phyloP scores from a whole-genome alignment of 2,797 vertebrate genomes.

The Cryptoblepharus egeriae region DNA sequence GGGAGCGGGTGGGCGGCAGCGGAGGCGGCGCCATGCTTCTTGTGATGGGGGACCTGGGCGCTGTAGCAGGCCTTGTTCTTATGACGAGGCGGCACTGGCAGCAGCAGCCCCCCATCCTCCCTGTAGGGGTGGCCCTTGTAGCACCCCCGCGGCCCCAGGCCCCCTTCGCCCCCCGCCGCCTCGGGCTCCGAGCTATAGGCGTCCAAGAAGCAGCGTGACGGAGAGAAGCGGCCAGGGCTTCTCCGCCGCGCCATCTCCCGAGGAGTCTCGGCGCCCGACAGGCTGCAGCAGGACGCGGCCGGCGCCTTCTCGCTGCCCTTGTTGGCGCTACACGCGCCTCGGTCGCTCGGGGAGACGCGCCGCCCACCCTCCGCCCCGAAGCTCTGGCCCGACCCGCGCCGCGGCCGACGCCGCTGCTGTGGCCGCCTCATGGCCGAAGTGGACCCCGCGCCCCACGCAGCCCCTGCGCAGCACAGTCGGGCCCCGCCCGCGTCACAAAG shows the following conservation, averaged over 20 bases:
- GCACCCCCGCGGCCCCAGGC: neutral
- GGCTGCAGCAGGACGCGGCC: constrained; percentile 4
- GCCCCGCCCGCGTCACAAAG: constrained; percentile 22
- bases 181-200: constrained; percentile 32
- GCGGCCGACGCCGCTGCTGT: constrained; percentile 33
- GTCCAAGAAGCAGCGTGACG: neutral
- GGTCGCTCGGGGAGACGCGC: constrained; percentile 14
- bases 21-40: neutral
- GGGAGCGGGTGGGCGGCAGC: neutral
- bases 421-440: constrained; percentile 34
- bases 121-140: neutral
- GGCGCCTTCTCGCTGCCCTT: neutral
- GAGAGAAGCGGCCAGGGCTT: constrained; percentile 3
- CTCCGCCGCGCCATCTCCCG: constrained; percentile 13
- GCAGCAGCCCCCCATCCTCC: neutral
- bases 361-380: constrained; percentile 7
- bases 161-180: constrained; percentile 18
- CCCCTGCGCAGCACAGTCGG: neutral
- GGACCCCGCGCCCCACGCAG: neutral
- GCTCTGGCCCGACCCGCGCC: constrained; percentile 26
- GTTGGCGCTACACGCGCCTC: neutral
- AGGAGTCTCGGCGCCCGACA: neutral
- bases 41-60: neutral
- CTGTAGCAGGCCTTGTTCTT: neutral
- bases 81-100: neutral